These are phyloP conservation scores for Boulengeromyrus knoepffleri DNA, from an alignment of 2,113 vertebrate genomes.

Conservation along the genomic window DNA sequence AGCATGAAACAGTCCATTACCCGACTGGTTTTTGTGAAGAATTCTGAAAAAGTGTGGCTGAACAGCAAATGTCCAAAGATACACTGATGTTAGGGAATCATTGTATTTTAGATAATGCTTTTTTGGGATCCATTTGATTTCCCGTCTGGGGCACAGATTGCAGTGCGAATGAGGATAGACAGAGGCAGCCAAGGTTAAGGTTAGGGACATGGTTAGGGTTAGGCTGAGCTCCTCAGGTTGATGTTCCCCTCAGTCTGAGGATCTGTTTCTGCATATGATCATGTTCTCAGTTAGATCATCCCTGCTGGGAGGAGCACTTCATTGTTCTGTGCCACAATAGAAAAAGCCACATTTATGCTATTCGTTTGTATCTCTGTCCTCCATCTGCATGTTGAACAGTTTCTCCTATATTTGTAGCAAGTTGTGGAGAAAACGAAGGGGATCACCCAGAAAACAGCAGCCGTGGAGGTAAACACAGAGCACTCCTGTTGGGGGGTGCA, in stretches of 20 bases:
- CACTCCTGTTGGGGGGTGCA: slow-evolving; percentile 13
- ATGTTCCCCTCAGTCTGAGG: not conserved
- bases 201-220: not conserved
- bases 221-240: not conserved
- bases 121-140: slow-evolving; percentile 35
- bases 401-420: slow-evolving; percentile 66
- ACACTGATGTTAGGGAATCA: not conserved
- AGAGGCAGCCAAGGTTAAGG: slow-evolving; percentile 34
- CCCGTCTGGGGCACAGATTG: slow-evolving; percentile 27
- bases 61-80: not conserved
- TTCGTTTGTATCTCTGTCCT: slow-evolving; percentile 32
- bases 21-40: not conserved
- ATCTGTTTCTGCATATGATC: not conserved
- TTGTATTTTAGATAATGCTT: not conserved
- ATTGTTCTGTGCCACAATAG: not conserved
- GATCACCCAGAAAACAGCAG: slow-evolving; percentile 60
- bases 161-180: slow-evolving; percentile 47
- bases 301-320: not conserved
- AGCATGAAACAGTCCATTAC: not conserved
- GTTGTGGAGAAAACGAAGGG: slow-evolving; percentile 68
- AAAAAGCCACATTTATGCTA: slow-evolving; percentile 37
- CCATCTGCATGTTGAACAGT: slow-evolving; percentile 46
- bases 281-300: not conserved
- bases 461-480: slow-evolving; percentile 68
- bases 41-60: not conserved